These are phyloP conservation scores for Matsumurasca onukii DNA, from an alignment of 1,140 invertebrate genomes.

Conservation along the genomic window DNA sequence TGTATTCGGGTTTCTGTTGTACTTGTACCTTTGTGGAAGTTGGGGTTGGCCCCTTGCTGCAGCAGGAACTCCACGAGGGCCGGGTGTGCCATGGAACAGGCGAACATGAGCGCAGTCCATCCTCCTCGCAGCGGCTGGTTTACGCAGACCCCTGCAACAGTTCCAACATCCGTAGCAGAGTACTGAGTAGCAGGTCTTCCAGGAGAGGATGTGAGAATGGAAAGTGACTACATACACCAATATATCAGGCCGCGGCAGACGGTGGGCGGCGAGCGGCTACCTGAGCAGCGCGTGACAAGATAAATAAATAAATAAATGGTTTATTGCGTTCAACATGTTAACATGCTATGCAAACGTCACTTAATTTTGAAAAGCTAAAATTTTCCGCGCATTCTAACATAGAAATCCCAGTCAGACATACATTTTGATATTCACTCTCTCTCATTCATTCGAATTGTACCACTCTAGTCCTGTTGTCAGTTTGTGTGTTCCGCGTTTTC, in stretches of 20 bases:
- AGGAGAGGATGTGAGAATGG: not conserved
- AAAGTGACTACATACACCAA: not conserved
- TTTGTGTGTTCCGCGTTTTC: slow-evolving; percentile 1
- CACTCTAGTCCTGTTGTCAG: too few relatives aligned
- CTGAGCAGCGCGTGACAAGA: too few relatives aligned
- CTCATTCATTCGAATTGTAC: too few relatives aligned
- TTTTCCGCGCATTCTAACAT: too few relatives aligned
- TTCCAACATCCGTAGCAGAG: not conserved
- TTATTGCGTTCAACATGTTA: too few relatives aligned
- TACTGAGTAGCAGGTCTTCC: not conserved
- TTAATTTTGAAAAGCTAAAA: too few relatives aligned
- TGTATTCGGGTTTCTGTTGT: too few relatives aligned
- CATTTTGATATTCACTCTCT: too few relatives aligned
- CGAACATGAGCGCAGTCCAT: slow-evolving; percentile 51
- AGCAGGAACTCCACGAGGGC: slow-evolving; percentile 50
- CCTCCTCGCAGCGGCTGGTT: slow-evolving; percentile 33
- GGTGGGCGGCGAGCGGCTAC: not conserved
- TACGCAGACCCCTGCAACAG: slow-evolving; percentile 25
- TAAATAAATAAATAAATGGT: too few relatives aligned
- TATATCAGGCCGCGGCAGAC: not conserved
- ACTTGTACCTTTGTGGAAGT: slow-evolving; percentile 51
- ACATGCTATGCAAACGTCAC: too few relatives aligned
- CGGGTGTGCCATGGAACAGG: slow-evolving; percentile 47
- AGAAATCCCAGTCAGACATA: too few relatives aligned
- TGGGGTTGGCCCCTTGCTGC: slow-evolving; percentile 50